These are phyloP conservation scores for Smittia aterrima DNA, from an alignment of 2,888 invertebrate species.

Conservation along the genomic window DNA sequence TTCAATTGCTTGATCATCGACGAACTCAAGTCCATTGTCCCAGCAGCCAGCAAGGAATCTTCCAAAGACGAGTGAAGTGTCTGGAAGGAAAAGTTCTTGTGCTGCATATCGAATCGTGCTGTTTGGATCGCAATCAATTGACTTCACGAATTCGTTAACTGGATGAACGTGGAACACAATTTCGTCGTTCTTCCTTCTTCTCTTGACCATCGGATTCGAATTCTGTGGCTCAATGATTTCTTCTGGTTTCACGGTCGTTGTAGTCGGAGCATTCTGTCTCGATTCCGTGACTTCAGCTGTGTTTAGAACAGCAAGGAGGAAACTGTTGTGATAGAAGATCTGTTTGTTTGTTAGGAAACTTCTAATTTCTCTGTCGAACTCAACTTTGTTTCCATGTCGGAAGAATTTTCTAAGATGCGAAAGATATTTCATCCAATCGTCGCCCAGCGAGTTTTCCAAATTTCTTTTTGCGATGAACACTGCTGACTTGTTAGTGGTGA, in stretches of 20 bases:
- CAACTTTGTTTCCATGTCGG: conserved; percentile 72
- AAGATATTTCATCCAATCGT: conserved; percentile 69
- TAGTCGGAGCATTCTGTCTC: conserved; percentile 45
- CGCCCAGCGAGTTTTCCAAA: conserved; percentile 57
- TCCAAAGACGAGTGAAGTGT: conserved; percentile 77
- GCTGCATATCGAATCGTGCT: conserved; percentile 59
- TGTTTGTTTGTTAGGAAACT: conserved; percentile 70
- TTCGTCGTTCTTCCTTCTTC: conserved; percentile 56
- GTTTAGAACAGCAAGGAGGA: conserved; percentile 73
- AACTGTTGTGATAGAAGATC: conserved; percentile 80
- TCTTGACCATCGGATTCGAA: conserved; percentile 42
- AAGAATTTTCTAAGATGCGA: conserved; percentile 75
- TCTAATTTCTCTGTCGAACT: conserved; percentile 77
- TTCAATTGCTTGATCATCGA: conserved; percentile 78
- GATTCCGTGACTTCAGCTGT: conserved; percentile 61
- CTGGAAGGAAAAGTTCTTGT: conserved; percentile 79
- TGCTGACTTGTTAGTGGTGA: background rate
- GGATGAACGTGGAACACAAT: conserved; percentile 36
- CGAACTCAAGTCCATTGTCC: conserved; percentile 83
- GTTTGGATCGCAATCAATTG: conserved; percentile 49
- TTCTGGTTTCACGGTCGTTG: background rate
- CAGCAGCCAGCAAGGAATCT: conserved; percentile 82
- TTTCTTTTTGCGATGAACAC: conserved; percentile 33
- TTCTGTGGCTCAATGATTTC: conserved; percentile 47
- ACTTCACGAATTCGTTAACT: conserved; percentile 25